Base-by-base conservation (phyloP, 2,888 invertebrate genomes). In the Hypomecis punctinalis region DNA sequence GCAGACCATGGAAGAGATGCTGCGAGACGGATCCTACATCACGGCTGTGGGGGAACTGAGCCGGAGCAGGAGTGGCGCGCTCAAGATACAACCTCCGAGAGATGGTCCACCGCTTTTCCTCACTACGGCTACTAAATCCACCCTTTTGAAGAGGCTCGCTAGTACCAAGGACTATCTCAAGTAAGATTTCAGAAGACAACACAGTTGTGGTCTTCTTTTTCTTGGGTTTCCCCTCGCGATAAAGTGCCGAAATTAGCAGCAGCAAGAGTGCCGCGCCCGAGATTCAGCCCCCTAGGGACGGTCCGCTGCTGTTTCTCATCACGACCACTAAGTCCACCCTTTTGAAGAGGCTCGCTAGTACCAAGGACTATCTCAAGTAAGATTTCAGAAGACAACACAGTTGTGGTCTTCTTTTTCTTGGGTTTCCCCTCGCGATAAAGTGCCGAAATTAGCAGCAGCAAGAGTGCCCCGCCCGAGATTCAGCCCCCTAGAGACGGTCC, bases 1-100 rank as follows among this genome's bases (percentile, higher is more conserved):
- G 33, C 97, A 98, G 85, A 96, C 97, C 6, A 97, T 97, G 53
- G 98, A 98, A 83, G 96, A 96, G 87, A 96, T 98, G 94, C 90
- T 98, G 5, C 92, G 97, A 0, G 96, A 96, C 77, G 97, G 97
- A 11, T 96, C 97, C 54, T 94, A 96, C 70, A 94, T 98, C 49
- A 96, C 98, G 0, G 95, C 95, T 5, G 95, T 98, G 58, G 98
- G 98, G 10, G 91, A 97, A 88, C 87, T 98, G 35, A 94, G 95
- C 55, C 80, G 93, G 42, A 93, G 94, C n/a, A 94, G 95, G 57
- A 94, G 95, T 10, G 94, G 95, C 48, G 93, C 93, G 0, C 80
- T 97, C 60, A 94, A 95, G 76, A 93, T 97, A 76, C 96, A 97
- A 79, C 96, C 97, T 0, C 97, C 98, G 0, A 85, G 92, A 9